Evolutionary conservation across 2,888 invertebrate genomes (phyloP), one percentile per base, ranked within the genome.

Genomic region (Argynnis bischoffii): DNA sequence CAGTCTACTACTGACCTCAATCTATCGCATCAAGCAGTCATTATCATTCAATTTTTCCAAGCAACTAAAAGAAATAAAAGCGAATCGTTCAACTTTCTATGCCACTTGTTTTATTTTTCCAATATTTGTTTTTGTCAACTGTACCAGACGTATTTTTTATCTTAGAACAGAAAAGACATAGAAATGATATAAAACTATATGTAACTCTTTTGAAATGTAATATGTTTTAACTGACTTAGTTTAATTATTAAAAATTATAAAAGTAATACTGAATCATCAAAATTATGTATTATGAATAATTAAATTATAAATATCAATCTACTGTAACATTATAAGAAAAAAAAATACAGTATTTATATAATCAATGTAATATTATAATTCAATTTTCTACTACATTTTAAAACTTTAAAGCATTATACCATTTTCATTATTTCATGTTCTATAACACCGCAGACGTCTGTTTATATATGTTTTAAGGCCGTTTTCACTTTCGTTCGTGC

Each of bases 51-150:
- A 60, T 59, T 66, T 59, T 57, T 59, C 69, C 55, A 56, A 66
- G 6, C 26, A 59, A 66, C 63, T 53, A 67, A 72, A 70, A 71
- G 70, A 64, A 70, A 73, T 66, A 71, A 72, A 66, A 61, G 53
- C 51, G 55, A 60, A 69, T 64, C 56, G 54, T 66, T 67, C 67
- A 76, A 79, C 83, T 84, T 84, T 83, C 83, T 83, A 79, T 76
- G 74, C 74, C 68, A 72, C 74, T 77, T 76, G 75, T 84, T 83
- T 86, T 85, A 83, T 86, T 85, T 81, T 80, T 72, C 71, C 81
- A 80, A 78, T 87, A 67, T 89, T 90, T 90, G 86, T 89, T 90
- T 90, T 90, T 89, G 87, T 88, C 85, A 81, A 66, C 79, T 81
- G 78, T 79, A 81, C 81, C 72, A 65, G 69, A 71, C 75, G 56